phyloP scores from a whole-genome alignment of 2,888 invertebrate species.

The Melinopterus prodromus region DNA sequence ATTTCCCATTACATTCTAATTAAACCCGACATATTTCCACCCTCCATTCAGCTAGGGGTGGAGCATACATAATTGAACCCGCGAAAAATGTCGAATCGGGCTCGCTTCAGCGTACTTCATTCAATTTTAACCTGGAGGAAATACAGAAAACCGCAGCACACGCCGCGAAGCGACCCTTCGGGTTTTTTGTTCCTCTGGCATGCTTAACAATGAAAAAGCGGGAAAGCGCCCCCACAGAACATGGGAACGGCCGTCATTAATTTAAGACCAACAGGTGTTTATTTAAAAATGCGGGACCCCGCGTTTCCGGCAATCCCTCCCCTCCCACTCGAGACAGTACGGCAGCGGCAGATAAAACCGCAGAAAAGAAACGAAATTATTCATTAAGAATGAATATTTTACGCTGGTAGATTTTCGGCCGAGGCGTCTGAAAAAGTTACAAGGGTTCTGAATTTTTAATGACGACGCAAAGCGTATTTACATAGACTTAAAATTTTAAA shows the following conservation, averaged over 20 bases:
- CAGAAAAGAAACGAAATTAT: neutral
- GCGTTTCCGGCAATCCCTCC: neutral
- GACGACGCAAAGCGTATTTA: neutral
- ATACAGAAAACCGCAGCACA: neutral
- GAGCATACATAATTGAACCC: neutral
- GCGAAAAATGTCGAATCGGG: neutral
- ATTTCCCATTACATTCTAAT: neutral
- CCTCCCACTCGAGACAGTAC: neutral
- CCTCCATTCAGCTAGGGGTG: neutral
- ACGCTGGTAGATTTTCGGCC: neutral
- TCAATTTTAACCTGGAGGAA: neutral
- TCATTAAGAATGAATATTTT: neutral
- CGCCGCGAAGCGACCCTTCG: neutral
- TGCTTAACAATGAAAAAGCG: neutral
- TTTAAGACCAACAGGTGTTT: constrained; percentile 4
- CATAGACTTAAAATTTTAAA: constrained; percentile 4
- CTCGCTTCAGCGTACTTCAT: neutral
- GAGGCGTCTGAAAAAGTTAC: constrained; percentile 12
- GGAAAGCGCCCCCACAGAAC: neutral
- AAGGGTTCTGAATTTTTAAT: constrained; percentile 9
- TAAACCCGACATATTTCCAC: neutral
- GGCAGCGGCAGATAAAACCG: neutral
- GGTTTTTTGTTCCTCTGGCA: neutral
- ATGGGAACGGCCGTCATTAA: neutral
- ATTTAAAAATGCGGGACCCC: neutral